phyloP scores from a whole-genome alignment of 2,113 vertebrate genomes.

The Ameiurus melas region DNA sequence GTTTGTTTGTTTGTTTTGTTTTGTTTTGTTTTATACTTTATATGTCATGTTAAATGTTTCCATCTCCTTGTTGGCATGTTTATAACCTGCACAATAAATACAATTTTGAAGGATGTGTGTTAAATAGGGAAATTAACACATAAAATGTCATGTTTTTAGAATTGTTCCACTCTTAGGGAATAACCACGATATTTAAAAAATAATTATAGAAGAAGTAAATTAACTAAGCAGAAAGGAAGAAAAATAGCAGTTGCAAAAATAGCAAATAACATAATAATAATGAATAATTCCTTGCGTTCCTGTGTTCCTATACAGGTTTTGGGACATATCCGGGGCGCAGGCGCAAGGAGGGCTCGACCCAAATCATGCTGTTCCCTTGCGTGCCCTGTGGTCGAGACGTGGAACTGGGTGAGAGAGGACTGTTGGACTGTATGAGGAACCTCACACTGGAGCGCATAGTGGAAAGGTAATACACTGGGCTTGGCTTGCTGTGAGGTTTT shows the following conservation, averaged over 20 bases:
- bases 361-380: conserved; percentile 85
- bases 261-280: too few relatives aligned
- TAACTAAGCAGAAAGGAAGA: neutral
- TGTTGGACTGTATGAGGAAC: conserved; percentile 90
- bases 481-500: neutral
- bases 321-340: conserved; percentile 88
- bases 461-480: conserved; percentile 79
- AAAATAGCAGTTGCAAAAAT: neutral
- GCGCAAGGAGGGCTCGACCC: conserved; percentile 77
- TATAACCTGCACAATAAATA: neutral
- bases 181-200: neutral
- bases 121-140: neutral
- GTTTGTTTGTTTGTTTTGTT: too few relatives aligned
- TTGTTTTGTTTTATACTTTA: neutral
- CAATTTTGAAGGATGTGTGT: neutral
- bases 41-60: neutral
- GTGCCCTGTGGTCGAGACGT: conserved; percentile 84
- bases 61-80: neutral
- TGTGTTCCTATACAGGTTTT: conserved; percentile 66
- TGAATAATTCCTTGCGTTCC: conserved; percentile 56
- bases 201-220: neutral
- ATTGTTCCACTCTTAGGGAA: neutral
- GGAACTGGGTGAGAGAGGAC: conserved; percentile 89
- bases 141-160: neutral
- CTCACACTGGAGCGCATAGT: conserved; percentile 93